phyloP scores from a whole-genome alignment of 2,113 vertebrate genomes.

The Coregonus clupeaformis region DNA sequence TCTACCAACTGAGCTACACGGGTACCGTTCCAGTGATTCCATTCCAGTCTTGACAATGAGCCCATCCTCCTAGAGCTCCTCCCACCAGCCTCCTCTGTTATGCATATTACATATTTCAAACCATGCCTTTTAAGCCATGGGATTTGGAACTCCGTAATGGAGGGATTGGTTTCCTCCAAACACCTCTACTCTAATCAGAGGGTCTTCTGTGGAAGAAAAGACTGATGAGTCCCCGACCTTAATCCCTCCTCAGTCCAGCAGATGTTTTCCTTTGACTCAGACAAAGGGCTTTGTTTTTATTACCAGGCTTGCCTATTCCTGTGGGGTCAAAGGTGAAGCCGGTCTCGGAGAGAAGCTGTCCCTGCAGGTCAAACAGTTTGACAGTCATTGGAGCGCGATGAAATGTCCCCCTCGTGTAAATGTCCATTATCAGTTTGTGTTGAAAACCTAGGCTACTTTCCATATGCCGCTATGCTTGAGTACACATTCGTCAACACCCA shows the following conservation, averaged over 20 bases:
- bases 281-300: constrained; percentile 72
- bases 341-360: constrained; percentile 66
- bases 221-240: constrained; percentile 37
- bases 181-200: constrained; percentile 10
- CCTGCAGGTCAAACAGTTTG: constrained; percentile 64
- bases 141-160: constrained; percentile 30
- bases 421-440: constrained; percentile 48
- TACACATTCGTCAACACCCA: constrained; percentile 26
- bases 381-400: constrained; percentile 57
- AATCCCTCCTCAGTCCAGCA: constrained; percentile 46
- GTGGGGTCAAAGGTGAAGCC: constrained; percentile 62
- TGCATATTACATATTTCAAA: constrained; percentile 2
- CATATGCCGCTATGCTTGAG: constrained; percentile 51
- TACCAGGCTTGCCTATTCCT: constrained; percentile 63
- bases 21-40: no score
- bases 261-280: constrained; percentile 68
- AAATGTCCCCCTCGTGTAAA: constrained; percentile 26
- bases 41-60: no score
- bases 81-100: no score
- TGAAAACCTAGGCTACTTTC: constrained; percentile 47
- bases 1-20: no score
- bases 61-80: no score
- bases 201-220: not conserved
- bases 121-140: not conserved
- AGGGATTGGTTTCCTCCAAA: constrained; percentile 47